Base-by-base conservation (phyloP, 2,797 vertebrate species). In the Galagoides demidoff region DNA sequence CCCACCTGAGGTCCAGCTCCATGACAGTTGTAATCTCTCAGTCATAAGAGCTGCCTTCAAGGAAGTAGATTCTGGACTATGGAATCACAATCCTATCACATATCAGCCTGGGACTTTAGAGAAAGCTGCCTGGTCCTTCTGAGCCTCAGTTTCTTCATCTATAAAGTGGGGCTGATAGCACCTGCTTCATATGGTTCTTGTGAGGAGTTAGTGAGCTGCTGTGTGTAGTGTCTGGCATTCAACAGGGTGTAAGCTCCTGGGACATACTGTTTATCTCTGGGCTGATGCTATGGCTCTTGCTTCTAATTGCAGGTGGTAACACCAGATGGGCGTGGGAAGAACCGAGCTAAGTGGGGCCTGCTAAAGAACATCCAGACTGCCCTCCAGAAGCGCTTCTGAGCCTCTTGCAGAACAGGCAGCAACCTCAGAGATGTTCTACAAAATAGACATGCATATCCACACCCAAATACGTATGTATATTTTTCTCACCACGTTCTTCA, bases 231-330 rank as follows among this genome's bases (percentile, higher is more conserved):
- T 37, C 92, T 34, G 57, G 63, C 43, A 7, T 3, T 6, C 16
- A 17, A 10, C 5, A n/a, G 3, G 16, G n/a, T 70, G 43, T 14
- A 11, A 2, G 27, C 31, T 95, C 71, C 23, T 11, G 9, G 76
- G 43, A 78, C 10, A 63, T 63, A 8, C 22, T 29, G 3, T 39
- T 49, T 68, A 52, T 74, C 63, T 23, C 0, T 6, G 31, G n/a
- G 29, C 61, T 71, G 25, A 19, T 27, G 2, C 39, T 82, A 95
- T 13, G 37, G 78, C 20, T 95, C 79, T 96, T 96, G 55, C 83
- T 96, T 97, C 84, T 94, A 39, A 27, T 96, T 97, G 39, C 93
- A 98, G 98, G 96, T 98, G 92, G 79, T 97, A 29, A 98, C 98
- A 70, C 97, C 96, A 39, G 96, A 98, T 2, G 92, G 96, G 11